Evolutionary conservation across 1,140 invertebrate genomes (phyloP), one percentile per base, ranked within the genome.

Genomic region (Thaumatotibia leucotreta): DNA sequence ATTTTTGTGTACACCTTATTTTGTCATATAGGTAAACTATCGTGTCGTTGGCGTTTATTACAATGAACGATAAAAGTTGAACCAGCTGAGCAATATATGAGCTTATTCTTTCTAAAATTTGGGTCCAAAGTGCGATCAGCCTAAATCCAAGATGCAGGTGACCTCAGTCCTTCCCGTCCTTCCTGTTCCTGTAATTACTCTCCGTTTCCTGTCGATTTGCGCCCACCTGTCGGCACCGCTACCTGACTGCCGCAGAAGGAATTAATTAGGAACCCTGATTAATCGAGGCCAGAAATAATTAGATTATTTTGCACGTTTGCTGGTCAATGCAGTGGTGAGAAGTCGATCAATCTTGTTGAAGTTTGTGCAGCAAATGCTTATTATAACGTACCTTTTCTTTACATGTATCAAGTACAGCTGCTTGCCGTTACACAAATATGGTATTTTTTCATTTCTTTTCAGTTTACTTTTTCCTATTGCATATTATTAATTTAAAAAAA

Each of bases 201-300:
- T 31, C 20, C 61, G 80, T 84, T 89, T 89, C 87, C 87, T 86
- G 83, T 86, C 86, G 82, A 89, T 89, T 88, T 84, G 79, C 81
- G 64, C 73, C 74, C 87, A 89, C 87, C 87, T 88, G 87, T 80
- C 74, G 75, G 68, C 32, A 78, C 75, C 80, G 86, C 83, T 67
- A 63, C 22, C 76, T 85, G 85, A 87, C 83, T 79, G 73, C 77
- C 78, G 64, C 63, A 70, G 31, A 70, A 67, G 68, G 75, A 84
- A 89, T 88, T 89, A 89, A 89, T 89, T 86, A 86, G 77, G 74
- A 68, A 66, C 76, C 76, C 84, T 86, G 83, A 89, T 87, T 88
- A 87, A 88, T 88, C 49, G 70, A 33, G 69, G 63, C 52, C 68
- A 65, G 77, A 74, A 81, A 79, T 76, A 79, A 68, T 62, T 29